Base-by-base conservation (phyloP, 2,113 vertebrate genomes). In the Pelmatolapia mariae region DNA sequence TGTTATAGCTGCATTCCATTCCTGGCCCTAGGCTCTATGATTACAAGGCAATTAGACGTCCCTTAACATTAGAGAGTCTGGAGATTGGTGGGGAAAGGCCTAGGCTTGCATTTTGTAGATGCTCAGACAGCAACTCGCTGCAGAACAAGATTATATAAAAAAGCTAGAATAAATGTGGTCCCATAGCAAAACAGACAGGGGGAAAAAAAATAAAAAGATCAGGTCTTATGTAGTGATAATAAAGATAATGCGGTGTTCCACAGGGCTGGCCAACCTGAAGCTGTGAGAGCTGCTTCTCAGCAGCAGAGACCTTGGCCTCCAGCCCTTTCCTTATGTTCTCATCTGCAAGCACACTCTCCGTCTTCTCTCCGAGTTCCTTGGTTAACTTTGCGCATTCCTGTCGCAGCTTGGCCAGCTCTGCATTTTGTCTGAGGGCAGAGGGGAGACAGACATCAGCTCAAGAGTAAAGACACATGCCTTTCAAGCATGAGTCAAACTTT, bases 341-440 rank as follows among this genome's bases (percentile, higher is more conserved):
- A 33, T 97, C 97, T 22, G 98, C 96, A 81, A 97, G 97, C 5
- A 96, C 94, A 54, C 94, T 89, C 47, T 98, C 97, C 0, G 95
- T 94, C 91, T 98, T 98, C 91, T 99, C 98, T 66, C 93, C 91
- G 47, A 99, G 94, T 56, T 99, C 98, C 92, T 98, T 99, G 93
- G 95, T 96, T 89, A 98, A 96, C 91, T 97, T 98, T 91, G 90
- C 88, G 87, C 97, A 98, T 92, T 99, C 98, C 89, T 99, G 98
- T 50, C 97, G 97, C 80, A 99, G 91, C 91, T 99, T 99, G 71
- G 98, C 98, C 94, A 99, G 91, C 93, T 99, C 98, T 0, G 98
- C 96, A 2, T 99, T 99, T 92, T 99, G 98, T 93, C 98, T 99
- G 92, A 61, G 93, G 87, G 78, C 29, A 84, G 22, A 80, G n/a